A percentile compares a stretch with the other conserved stretches of the same genome.
Conservation (phyloP, 1,140 invertebrate species). For the Cheumatopsyche charites region DNA sequence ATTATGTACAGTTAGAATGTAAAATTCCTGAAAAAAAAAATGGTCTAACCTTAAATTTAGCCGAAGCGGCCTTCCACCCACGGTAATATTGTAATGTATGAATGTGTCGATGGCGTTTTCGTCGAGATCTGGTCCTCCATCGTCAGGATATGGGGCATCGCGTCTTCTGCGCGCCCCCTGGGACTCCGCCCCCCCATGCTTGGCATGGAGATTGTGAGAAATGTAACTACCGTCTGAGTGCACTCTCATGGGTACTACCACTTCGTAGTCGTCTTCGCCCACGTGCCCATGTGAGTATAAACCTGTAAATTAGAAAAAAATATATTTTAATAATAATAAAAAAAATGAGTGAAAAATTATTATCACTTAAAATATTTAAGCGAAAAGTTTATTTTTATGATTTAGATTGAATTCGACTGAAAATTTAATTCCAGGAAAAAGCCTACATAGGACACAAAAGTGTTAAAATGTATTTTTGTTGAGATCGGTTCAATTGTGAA, state of each 20-base stretch:
- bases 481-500: too few species aligned
- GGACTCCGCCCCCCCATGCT: slow-evolving; percentile 26
- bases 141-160: not conserved
- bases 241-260: slow-evolving; percentile 43
- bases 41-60: slow-evolving; percentile 39
- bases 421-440: too few species aligned
- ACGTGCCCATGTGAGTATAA: slow-evolving; percentile 40
- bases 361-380: too few species aligned
- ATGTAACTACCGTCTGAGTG: slow-evolving; percentile 42
- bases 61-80: slow-evolving; percentile 39
- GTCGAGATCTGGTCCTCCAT: slow-evolving; percentile 29
- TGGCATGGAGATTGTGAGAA: slow-evolving; percentile 39
- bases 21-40: too few species aligned
- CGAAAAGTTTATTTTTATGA: too few species aligned
- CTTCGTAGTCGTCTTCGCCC: slow-evolving; percentile 37
- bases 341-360: too few species aligned
- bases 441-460: too few species aligned
- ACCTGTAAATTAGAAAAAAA: slow-evolving; percentile 37
- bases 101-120: slow-evolving; percentile 21
- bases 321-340: too few species aligned
- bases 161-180: slow-evolving; percentile 4
- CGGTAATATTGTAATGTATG: slow-evolving; percentile 47
- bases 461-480: too few species aligned
- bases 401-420: too few species aligned
- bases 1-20: too few species aligned